These are phyloP conservation scores for Zaprionus africanus DNA, from an alignment of 1,140 invertebrate genomes.

Conservation along the genomic window DNA sequence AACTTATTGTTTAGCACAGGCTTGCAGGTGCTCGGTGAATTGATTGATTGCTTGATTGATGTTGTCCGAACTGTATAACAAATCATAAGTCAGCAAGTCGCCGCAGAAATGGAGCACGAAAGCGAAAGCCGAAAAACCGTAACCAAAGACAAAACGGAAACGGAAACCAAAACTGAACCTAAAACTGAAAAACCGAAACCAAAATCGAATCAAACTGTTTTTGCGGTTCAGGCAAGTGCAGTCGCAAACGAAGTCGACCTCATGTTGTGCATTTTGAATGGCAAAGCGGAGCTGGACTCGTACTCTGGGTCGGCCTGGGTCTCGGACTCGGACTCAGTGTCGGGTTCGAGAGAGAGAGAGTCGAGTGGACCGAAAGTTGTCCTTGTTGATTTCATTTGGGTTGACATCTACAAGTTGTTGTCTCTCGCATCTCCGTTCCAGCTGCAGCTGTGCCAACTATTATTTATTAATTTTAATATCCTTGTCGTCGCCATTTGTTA, in stretches of 20 bases:
- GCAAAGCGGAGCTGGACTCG: background rate
- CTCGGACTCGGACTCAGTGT: background rate
- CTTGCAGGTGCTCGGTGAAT: slow-evolving; percentile 10
- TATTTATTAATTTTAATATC: slow-evolving; percentile 56
- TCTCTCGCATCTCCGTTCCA: slow-evolving; percentile 4
- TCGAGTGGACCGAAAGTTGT: slow-evolving; percentile 19
- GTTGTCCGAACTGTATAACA: background rate
- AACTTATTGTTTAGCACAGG: slow-evolving; percentile 1
- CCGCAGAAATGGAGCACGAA: background rate
- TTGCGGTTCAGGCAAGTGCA: slow-evolving; percentile 16
- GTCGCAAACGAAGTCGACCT: slow-evolving; percentile 9
- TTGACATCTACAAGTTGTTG: slow-evolving; percentile 38
- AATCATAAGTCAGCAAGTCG: background rate
- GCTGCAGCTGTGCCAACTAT: slow-evolving; percentile 40
- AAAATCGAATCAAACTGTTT: slow-evolving; percentile 18
- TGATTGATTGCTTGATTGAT: slow-evolving; percentile 24
- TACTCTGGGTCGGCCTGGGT: background rate
- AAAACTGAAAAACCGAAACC: slow-evolving; percentile 1
- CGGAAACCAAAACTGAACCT: background rate
- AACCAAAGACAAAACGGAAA: background rate
- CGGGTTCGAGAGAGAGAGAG: background rate
- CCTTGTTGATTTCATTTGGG: slow-evolving; percentile 30
- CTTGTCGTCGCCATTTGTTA: slow-evolving; percentile 43
- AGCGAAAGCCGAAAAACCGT: background rate
- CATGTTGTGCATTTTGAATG: slow-evolving; percentile 24